Conservation (phyloP, 2,113 vertebrate species). For the Callopanchax toddi region DNA sequence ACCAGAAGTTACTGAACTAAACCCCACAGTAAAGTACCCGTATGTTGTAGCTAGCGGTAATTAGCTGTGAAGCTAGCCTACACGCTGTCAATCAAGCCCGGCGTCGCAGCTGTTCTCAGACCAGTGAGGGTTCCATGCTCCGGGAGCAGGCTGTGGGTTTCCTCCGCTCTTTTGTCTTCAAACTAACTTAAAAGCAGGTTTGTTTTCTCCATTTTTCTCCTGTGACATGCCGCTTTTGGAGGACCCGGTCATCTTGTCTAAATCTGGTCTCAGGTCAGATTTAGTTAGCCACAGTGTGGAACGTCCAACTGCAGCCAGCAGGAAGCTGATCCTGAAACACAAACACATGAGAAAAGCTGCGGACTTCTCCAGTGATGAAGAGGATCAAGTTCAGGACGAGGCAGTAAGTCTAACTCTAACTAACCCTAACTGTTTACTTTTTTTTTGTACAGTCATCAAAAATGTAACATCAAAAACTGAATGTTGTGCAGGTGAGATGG, state of each 20-base stretch:
- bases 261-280: slow-evolving; percentile 71
- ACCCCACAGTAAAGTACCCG: no score
- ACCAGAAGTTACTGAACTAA: no score
- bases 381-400: slow-evolving; percentile 57
- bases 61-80: no score
- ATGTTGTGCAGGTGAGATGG: no score
- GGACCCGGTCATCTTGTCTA: slow-evolving; percentile 69
- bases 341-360: slow-evolving; percentile 49
- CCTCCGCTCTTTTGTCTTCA: no score
- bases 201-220: not conserved
- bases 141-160: not conserved
- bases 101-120: slow-evolving; percentile 59
- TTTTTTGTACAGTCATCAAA: no score
- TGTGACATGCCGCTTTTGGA: slow-evolving; percentile 74
- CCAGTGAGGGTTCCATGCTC: slow-evolving; percentile 1
- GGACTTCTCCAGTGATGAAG: slow-evolving; percentile 83
- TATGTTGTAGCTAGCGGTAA: no score
- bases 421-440: no score
- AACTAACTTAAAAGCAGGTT: no score
- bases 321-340: slow-evolving; percentile 73
- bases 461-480: no score
- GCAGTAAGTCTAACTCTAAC: no score
- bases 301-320: slow-evolving; percentile 69
- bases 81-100: slow-evolving; percentile 64
- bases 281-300: slow-evolving; percentile 75